A percentile compares a stretch with the other conserved stretches of the same genome.
Conservation (phyloP, 2,888 invertebrate genomes). For the Leptopilina syphax region DNA sequence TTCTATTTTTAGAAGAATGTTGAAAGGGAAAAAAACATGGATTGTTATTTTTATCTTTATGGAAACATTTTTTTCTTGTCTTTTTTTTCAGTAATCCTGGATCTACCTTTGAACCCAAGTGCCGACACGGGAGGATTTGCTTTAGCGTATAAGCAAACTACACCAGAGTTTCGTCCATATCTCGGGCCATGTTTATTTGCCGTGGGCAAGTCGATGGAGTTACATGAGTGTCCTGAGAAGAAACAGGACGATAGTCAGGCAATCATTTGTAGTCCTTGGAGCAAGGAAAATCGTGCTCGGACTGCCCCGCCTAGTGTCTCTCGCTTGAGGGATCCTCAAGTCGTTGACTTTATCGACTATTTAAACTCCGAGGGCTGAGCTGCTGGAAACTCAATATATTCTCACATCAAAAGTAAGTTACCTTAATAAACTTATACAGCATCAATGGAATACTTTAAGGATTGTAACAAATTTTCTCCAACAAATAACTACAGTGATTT, state of each 20-base stretch:
- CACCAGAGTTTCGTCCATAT: slow-evolving; percentile 85
- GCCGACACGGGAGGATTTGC: slow-evolving; percentile 90
- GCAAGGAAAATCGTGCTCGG: slow-evolving; percentile 64
- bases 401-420: not conserved
- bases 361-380: slow-evolving; percentile 52
- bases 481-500: too few relatives aligned
- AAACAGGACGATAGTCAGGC: slow-evolving; percentile 24
- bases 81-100: slow-evolving; percentile 84
- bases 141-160: slow-evolving; percentile 85
- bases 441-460: not conserved
- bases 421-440: not conserved
- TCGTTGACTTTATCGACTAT: slow-evolving; percentile 68
- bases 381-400: slow-evolving; percentile 50
- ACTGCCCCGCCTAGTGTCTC: slow-evolving; percentile 65
- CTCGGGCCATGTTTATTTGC: slow-evolving; percentile 85
- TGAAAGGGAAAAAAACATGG: too few relatives aligned
- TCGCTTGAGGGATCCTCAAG: slow-evolving; percentile 61
- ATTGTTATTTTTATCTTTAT: not conserved
- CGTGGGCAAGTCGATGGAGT: slow-evolving; percentile 77
- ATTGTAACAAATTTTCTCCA: too few relatives aligned
- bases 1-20: too few relatives aligned
- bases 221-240: slow-evolving; percentile 1
- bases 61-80: slow-evolving; percentile 10
- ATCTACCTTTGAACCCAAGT: slow-evolving; percentile 83
- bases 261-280: slow-evolving; percentile 41